A percentile compares a stretch with the other conserved stretches of the same genome.
phyloP scores from a whole-genome alignment of 2,888 invertebrate species.

The Pammene aurita region DNA sequence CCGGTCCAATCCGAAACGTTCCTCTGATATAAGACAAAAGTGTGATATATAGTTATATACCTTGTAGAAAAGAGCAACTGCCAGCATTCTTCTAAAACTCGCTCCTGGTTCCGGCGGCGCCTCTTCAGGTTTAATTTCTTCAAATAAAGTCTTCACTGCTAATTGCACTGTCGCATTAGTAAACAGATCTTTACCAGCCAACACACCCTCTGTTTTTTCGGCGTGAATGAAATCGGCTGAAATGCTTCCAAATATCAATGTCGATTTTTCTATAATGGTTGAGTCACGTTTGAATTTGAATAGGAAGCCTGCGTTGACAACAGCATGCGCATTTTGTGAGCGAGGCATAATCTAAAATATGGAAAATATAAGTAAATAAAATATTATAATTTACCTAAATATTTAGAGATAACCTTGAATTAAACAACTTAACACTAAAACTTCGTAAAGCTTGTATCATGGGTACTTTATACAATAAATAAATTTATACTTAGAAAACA shows the following conservation, averaged over 20 bases:
- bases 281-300: constrained; percentile 58
- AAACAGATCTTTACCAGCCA: constrained; percentile 69
- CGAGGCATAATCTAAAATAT: constrained; percentile 86
- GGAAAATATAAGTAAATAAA: constrained; percentile 1
- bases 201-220: constrained; percentile 73
- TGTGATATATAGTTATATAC: too few species aligned
- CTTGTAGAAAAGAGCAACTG: constrained; percentile 86
- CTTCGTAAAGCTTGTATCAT: too few species aligned
- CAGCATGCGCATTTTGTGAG: constrained; percentile 88
- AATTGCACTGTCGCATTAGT: constrained; percentile 69
- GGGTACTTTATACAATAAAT: too few species aligned
- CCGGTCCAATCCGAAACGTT: too few species aligned
- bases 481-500: too few species aligned
- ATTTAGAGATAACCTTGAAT: too few species aligned
- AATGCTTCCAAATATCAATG: constrained; percentile 84
- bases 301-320: constrained; percentile 88
- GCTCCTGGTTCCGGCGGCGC: constrained; percentile 83
- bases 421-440: too few species aligned
- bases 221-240: constrained; percentile 74
- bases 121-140: constrained; percentile 62
- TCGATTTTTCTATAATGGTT: constrained; percentile 60
- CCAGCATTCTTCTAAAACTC: constrained; percentile 83
- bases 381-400: too few species aligned
- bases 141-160: constrained; percentile 53
- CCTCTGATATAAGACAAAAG: too few species aligned